A percentile compares a stretch with the other conserved stretches of the same genome.
Evolutionary conservation across 2,888 invertebrate species (phyloP).

Genomic region (Sphinx pinastri): DNA sequence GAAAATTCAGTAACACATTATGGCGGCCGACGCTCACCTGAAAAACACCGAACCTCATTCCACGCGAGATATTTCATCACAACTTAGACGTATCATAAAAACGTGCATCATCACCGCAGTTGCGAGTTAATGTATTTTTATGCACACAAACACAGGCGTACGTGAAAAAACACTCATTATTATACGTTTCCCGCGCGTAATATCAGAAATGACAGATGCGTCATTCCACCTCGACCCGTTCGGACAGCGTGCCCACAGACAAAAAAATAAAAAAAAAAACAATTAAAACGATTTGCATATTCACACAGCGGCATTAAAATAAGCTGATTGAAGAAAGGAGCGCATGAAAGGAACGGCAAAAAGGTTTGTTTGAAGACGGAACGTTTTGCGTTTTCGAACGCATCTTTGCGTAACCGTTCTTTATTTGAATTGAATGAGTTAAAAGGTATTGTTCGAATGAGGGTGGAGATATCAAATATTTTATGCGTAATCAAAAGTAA

Average conservation of each 20-base stretch:
- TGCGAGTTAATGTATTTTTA: conserved; percentile 53
- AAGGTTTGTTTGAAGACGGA: conserved; percentile 45
- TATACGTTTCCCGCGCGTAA: conserved; percentile 55
- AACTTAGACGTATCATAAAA: conserved; percentile 55
- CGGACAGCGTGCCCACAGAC: conserved; percentile 24
- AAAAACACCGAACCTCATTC: conserved; percentile 62
- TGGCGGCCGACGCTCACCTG: conserved; percentile 45
- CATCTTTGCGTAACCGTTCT: conserved; percentile 75
- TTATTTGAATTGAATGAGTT: conserved; percentile 67
- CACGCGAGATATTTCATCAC: conserved; percentile 63
- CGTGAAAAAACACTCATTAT: conserved; percentile 22
- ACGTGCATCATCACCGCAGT: conserved; percentile 52
- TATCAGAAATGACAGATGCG: conserved; percentile 81
- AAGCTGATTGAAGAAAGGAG: conserved; percentile 56
- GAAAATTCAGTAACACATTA: conserved; percentile 76
- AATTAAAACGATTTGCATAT: conserved; percentile 79
- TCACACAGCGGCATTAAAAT: conserved; percentile 60
- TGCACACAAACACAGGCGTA: conserved; percentile 33
- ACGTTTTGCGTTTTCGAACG: conserved; percentile 62
- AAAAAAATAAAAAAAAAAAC: conserved; percentile 59
- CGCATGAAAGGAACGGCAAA: conserved; percentile 60
- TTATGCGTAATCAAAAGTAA: conserved; percentile 20
- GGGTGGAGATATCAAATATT: conserved; percentile 31
- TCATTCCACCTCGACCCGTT: conserved; percentile 57
- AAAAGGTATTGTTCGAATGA: conserved; percentile 47